Evolutionary conservation across 2,113 vertebrate genomes (phyloP), one percentile per base, ranked within the genome.

Genomic region (Polypterus senegalus): DNA sequence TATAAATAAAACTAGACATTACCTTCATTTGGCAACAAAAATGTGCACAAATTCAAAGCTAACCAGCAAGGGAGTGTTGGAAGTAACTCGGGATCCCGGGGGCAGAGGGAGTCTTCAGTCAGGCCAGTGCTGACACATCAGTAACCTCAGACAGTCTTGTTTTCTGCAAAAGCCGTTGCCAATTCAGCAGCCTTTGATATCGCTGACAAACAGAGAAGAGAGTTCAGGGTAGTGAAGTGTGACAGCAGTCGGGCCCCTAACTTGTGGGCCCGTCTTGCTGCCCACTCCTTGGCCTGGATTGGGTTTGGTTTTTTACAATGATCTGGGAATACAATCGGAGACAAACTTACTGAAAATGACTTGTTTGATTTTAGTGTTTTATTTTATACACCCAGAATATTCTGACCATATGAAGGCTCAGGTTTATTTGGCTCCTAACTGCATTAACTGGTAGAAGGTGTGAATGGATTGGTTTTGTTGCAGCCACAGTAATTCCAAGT

Each of bases 21-120:
- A 70, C 1, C 1, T 72, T 65, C 47, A 27, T 63, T 71, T 61
- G 69, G 68, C 68, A 74, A 76, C 11, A 45, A 65, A 69, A 62
- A 73, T 52, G 46, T 59, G 61, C 62, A 69, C 61, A 52, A 53
- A 59, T 70, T 69, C 9, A 27, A 61, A 61, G 63, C 67, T 49
- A 9, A 64, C 4, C 59, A 61, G 64, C 48, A 58, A 7, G 49
- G 46, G 43, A 61, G 61, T 62, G 61, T 46, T 8, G 47, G 57
- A 57, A 49, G 43, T 46, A 52, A 48, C 47, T 5, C 11, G 4
- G n/a, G 7, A 52, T 9, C 11, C 5, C 49, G 10, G 43, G 8
- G 4, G 6, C 9, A 3, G 4, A 52, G 7, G 10, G 46, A 52
- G 9, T 46, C 5, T 44, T 47, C n/a, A 45, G 47, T 6, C 53